Evolutionary conservation across 2,888 invertebrate species (phyloP).

Genomic region (Gastracanthus pulcherrimus): DNA sequence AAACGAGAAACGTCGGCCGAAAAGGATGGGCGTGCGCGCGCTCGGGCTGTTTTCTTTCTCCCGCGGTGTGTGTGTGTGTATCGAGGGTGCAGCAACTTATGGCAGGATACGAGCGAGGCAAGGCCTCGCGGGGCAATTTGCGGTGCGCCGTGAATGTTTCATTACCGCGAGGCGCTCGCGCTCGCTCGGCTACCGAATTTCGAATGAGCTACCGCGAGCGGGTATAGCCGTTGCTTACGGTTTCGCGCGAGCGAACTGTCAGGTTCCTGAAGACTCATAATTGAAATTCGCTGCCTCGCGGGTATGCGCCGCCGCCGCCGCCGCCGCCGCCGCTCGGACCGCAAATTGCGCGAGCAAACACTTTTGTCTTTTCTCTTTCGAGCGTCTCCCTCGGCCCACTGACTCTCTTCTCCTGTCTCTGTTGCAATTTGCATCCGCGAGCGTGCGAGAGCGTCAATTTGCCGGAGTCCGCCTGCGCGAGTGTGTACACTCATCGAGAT

Average conservation of each 20-base stretch:
- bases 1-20: constrained; percentile 23
- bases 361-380: constrained; percentile 70
- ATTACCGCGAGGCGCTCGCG: constrained; percentile 73
- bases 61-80: too few species aligned
- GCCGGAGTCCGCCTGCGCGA: not conserved
- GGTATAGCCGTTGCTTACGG: constrained; percentile 17
- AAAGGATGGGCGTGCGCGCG: constrained; percentile 7
- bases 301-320: too few species aligned
- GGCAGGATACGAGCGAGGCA: not conserved
- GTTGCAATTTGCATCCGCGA: constrained; percentile 47
- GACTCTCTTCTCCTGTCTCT: not conserved
- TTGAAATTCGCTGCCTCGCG: constrained; percentile 75
- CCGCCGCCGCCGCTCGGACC: too few species aligned
- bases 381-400: not conserved
- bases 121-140: constrained; percentile 76
- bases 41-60: too few species aligned
- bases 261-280: constrained; percentile 71
- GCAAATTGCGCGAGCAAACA: constrained; percentile 75
- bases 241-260: constrained; percentile 44
- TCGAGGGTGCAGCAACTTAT: too few species aligned
- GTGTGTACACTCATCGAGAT: too few species aligned
- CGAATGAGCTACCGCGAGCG: constrained; percentile 72
- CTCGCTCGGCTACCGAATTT: constrained; percentile 76
- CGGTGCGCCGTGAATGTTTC: constrained; percentile 76
- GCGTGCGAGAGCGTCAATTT: constrained; percentile 43